Evolutionary conservation across 2,888 invertebrate species (phyloP), one percentile per base, ranked within the genome.

Genomic region (Polietes domitor): DNA sequence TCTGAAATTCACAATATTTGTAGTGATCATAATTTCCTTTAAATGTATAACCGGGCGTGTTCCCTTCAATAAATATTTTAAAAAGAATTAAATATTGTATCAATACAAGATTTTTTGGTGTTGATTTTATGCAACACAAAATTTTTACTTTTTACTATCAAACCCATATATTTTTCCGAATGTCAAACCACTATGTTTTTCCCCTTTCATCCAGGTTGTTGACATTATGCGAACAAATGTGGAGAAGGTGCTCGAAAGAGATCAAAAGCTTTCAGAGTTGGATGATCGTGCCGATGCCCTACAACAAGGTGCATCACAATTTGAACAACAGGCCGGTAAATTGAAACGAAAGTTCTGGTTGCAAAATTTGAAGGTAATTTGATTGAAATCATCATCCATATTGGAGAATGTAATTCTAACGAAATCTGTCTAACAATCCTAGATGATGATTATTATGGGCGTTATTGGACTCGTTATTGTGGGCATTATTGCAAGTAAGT

Each of bases 341-440:
- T 94, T 98, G 92, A 98, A 98, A 93, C 95, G 98, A 91, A 98
- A 98, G 93, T 98, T 97, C 92, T 99, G 98, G 98, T 95, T 98
- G 95, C 98, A 98, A 93, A 99, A 99, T 93, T 94, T 98, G 90
- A 98, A 98, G 95, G 95, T 95, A 91, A 65, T 70, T 80, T 0
- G 10, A 24, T 6, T 37, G 1, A 9, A 87, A 10, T 12, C 32
- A 43, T 12, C 24, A 43, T 71, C 12, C 47, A 24, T 15, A 21
- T n/a, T n/a, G n/a, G n/a, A n/a, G 53, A 10, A 24, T 6, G n/a
- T 47, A 19, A n/a, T n/a, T 10, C 10, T 12, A 32, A 32, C 7
- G 32, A 32, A 32, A 32, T 5, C 32, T 32, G 3, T 7, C 7
- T 50, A n/a, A n/a, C 50, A n/a, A 50, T 50, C 6, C 5, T 93